Conservation (phyloP, 2,797 vertebrate species). For the Zalophus californianus region DNA sequence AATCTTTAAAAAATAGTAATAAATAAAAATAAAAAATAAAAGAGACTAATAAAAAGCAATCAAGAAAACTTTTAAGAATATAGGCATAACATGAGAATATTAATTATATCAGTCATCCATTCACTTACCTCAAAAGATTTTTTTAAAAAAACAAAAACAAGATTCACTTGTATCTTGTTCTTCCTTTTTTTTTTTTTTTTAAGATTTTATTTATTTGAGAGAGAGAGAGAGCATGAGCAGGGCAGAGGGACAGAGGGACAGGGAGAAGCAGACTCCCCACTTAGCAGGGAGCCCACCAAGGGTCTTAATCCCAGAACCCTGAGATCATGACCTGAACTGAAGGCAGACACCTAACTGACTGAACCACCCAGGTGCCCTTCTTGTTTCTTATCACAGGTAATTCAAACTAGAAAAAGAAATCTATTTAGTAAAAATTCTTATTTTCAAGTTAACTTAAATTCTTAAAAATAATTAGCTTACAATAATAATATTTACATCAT, state of each 20-base stretch:
- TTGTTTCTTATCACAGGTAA: not conserved
- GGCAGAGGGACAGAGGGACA: too few relatives aligned
- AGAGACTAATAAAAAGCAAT: not conserved
- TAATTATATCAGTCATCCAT: not conserved
- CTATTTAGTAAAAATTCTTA: not conserved
- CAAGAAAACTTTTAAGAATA: not conserved
- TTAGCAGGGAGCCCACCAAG: too few relatives aligned
- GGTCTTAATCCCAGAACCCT: too few relatives aligned
- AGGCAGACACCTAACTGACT: too few relatives aligned
- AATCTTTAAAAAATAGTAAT: too few relatives aligned
- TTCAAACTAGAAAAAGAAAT: conserved; percentile 17
- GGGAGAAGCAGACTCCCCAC: too few relatives aligned
- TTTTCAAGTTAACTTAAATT: not conserved
- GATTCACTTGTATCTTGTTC: not conserved
- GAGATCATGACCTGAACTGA: too few relatives aligned
- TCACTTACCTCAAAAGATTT: not conserved
- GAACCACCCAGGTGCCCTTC: too few relatives aligned
- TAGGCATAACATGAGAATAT: not conserved
- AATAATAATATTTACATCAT: not conserved
- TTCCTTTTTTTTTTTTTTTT: not conserved
- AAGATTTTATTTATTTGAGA: too few relatives aligned
- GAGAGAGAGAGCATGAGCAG: too few relatives aligned
- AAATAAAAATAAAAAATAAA: too few relatives aligned
- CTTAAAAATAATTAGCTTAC: not conserved
- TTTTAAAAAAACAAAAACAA: not conserved